Evolutionary conservation across 1,140 invertebrate species (phyloP).

Genomic region (Drosophila parvula): DNA sequence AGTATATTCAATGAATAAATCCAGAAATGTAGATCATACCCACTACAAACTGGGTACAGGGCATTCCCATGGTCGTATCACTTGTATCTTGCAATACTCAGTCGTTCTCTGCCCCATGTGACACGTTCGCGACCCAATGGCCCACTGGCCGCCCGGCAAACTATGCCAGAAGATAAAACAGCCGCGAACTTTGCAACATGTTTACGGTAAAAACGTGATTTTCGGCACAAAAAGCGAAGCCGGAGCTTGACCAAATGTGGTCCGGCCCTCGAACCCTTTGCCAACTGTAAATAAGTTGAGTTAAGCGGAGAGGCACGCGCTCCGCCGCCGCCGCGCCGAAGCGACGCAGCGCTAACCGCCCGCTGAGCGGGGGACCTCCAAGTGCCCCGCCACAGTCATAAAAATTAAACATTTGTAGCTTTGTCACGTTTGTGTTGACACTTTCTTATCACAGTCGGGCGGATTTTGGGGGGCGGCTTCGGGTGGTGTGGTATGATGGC

Average conservation of each 20-base stretch:
- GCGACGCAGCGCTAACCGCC: not conserved
- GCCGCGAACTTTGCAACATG: constrained; percentile 80
- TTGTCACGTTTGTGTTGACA: constrained; percentile 82
- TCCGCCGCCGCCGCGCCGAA: constrained; percentile 15
- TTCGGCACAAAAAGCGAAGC: constrained; percentile 68
- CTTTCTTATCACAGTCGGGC: constrained; percentile 76
- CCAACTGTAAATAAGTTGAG: constrained; percentile 79
- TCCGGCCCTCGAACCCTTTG: constrained; percentile 63
- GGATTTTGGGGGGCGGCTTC: constrained; percentile 39
- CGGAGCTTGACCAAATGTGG: constrained; percentile 72
- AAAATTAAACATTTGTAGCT: constrained; percentile 83
- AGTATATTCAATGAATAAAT: not conserved
- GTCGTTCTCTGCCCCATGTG: constrained; percentile 12
- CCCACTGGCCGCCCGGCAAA: constrained; percentile 44
- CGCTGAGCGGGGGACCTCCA: not conserved
- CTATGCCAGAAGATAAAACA: constrained; percentile 74
- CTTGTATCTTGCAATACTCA: not conserved
- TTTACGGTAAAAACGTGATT: constrained; percentile 83
- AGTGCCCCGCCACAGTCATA: constrained; percentile 58
- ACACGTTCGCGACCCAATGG: constrained; percentile 68
- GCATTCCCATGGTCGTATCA: not conserved
- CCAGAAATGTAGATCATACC: rapidly evolving
- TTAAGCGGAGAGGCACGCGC: constrained; percentile 63
- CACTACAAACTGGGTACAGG: not conserved
- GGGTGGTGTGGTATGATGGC: too few relatives aligned